Evolutionary conservation across 2,797 vertebrate genomes (phyloP).

Genomic region (Bufotes viridis): DNA sequence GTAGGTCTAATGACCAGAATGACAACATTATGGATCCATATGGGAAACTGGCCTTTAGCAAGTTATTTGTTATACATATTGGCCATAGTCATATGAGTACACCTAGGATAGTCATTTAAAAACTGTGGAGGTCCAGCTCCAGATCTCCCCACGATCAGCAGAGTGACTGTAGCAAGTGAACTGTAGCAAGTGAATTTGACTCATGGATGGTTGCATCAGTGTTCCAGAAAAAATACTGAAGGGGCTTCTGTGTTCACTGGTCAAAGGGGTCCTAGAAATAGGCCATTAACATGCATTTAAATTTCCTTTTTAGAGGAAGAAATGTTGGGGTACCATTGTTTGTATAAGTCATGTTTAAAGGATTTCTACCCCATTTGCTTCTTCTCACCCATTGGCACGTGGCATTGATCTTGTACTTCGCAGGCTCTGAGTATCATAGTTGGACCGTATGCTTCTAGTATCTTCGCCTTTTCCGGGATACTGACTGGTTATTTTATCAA

Average conservation of each 20-base stretch:
- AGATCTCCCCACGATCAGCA: too few species aligned
- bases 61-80: too few species aligned
- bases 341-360: not conserved
- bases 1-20: too few species aligned
- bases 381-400: conserved; percentile 78
- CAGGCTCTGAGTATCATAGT: conserved; percentile 75
- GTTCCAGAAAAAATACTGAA: not conserved
- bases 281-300: not conserved
- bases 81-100: too few species aligned
- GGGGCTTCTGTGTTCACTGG: not conserved
- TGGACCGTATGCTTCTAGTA: conserved; percentile 69
- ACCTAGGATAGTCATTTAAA: too few species aligned
- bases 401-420: conserved; percentile 70
- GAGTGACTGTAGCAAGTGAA: too few species aligned
- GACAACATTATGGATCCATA: too few species aligned
- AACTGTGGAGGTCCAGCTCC: too few species aligned
- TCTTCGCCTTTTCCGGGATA: conserved; percentile 69
- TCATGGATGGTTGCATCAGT: too few species aligned
- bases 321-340: not conserved
- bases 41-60: too few species aligned
- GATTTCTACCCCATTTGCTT: not conserved
- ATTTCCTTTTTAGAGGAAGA: not conserved
- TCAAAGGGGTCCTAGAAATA: not conserved
- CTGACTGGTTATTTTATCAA: conserved; percentile 71
- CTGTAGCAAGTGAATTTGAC: too few species aligned